These are phyloP conservation scores for Smithornis capensis DNA, from an alignment of 2,113 vertebrate species.

Conservation along the genomic window DNA sequence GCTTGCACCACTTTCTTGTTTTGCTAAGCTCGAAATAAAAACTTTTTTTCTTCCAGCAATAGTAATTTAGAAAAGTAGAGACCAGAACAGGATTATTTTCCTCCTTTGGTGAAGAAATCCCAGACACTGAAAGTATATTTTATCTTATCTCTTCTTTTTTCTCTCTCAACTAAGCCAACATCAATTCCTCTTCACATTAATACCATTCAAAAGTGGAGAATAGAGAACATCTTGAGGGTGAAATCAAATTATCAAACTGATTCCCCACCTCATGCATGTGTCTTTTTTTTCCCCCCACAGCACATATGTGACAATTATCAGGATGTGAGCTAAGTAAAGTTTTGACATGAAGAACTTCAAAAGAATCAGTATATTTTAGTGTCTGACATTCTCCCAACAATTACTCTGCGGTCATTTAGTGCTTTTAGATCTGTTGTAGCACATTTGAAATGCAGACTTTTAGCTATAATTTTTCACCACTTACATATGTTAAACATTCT, in stretches of 20 bases:
- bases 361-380: not conserved
- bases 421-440: not conserved
- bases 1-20: not conserved
- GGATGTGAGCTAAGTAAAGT: not conserved
- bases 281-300: not conserved
- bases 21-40: not conserved
- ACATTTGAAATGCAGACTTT: not conserved
- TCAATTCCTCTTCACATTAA: not conserved
- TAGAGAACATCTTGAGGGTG: not conserved
- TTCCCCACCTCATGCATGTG: not conserved
- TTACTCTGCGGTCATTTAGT: not conserved
- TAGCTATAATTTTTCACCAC: constrained; percentile 10
- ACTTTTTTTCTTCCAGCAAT: not conserved
- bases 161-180: not conserved
- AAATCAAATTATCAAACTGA: constrained; percentile 24
- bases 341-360: not conserved
- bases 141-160: not conserved
- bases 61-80: constrained; percentile 9
- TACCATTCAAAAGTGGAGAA: constrained; percentile 9
- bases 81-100: constrained; percentile 13
- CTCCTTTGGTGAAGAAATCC: not conserved
- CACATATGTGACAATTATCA: not conserved
- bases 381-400: not conserved
- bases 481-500: constrained; percentile 34
- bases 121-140: not conserved